phyloP scores from a whole-genome alignment of 1,140 invertebrate genomes.

The Brachionus manjavacas region DNA sequence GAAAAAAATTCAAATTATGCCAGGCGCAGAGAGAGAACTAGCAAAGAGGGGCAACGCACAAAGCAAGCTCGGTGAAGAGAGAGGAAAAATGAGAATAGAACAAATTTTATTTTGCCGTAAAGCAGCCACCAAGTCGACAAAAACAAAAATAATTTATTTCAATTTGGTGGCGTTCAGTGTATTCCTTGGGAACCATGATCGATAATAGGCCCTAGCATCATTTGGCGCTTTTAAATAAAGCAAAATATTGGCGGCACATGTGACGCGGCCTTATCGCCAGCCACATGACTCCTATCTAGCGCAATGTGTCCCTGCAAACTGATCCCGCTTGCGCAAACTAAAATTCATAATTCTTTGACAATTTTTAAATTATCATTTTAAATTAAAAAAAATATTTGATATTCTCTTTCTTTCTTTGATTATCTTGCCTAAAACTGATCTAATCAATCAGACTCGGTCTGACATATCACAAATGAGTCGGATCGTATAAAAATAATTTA shows the following conservation, averaged over 20 bases:
- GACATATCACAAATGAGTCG: not conserved
- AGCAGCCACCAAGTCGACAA: not conserved
- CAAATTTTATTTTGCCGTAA: not conserved
- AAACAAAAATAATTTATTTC: not conserved
- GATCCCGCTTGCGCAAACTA: not conserved
- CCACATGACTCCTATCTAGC: not conserved
- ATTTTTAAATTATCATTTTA: not conserved
- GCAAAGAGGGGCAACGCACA: not conserved
- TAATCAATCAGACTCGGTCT: not conserved
- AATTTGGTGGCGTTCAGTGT: not conserved
- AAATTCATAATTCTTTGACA: not conserved
- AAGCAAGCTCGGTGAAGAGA: not conserved
- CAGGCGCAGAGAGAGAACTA: not conserved
- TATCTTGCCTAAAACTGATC: not conserved
- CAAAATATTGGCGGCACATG: not conserved
- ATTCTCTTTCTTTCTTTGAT: not conserved
- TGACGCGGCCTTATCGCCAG: not conserved
- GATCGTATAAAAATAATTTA: not conserved
- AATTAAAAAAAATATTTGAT: not conserved
- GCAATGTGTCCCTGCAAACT: not conserved
- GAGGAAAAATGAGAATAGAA: not conserved
- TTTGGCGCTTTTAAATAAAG: not conserved
- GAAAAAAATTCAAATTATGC: conserved; percentile 16
- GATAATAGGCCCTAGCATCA: not conserved
- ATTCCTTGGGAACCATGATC: not conserved